Base-by-base conservation (phyloP, 2,113 vertebrate species). In the Nycticebus coucang region DNA sequence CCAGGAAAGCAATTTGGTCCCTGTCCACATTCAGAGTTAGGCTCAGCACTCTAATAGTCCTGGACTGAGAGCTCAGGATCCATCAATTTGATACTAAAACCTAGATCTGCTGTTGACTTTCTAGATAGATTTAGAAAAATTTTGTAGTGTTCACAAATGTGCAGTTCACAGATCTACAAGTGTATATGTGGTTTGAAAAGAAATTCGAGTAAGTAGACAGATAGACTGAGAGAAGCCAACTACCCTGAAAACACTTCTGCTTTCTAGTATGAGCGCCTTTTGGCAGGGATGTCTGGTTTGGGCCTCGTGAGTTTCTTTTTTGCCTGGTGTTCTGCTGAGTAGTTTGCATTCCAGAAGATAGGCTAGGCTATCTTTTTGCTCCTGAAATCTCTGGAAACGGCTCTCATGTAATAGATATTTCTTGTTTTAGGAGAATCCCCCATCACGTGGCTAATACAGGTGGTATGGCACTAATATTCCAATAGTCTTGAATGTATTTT, bases 301-400 rank as follows among this genome's bases (percentile, higher is more conserved):
- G 69, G 89, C 91, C 94, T 89, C 82, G n/a, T 60, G 92, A 80
- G 14, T 71, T 69, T 94, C 33, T 94, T 94, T 68, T 94, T 93
- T 83, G 68, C 78, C 62, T 95, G 60, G 91, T 87, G 85, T 84
- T 94, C 93, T 97, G 80, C 66, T 81, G 91, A 45, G 41, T 93
- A 93, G 87, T 87, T 74, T 89, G 41, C 87, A 95, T 96, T 96
- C 84, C 91, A 82, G 57, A 95, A 94, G 90, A 85, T 91, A 97
- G 85, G 30, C 12, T 0, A 75, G 57, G 64, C 41, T 89, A 71
- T 71, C 75, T 91, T 96, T 57, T 66, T 91, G 89, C 17, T 93
- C 91, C 78, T 74, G 71, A 90, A 93, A 72, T 13, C 22, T 91
- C 79, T 85, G 72, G 75, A 77, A 93, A 91, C 35, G 72, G 5